Evolutionary conservation across 2,113 vertebrate genomes (phyloP).

Genomic region (Osmerus eperlanus): DNA sequence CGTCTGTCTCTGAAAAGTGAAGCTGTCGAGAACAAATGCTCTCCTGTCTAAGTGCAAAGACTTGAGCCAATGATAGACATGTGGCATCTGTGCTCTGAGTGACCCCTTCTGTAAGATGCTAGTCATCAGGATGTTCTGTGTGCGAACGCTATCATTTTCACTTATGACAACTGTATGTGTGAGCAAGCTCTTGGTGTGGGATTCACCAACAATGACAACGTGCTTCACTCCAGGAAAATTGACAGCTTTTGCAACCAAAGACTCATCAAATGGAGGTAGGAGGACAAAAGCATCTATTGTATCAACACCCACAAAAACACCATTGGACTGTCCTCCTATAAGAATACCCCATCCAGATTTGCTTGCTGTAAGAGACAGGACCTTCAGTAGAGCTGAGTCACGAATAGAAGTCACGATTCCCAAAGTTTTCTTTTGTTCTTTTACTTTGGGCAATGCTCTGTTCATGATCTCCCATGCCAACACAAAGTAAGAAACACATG

Average conservation of each 20-base stretch:
- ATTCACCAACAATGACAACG: slow-evolving; percentile 72
- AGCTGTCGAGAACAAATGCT: slow-evolving; percentile 41
- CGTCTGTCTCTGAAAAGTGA: slow-evolving; percentile 52
- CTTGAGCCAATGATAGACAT: slow-evolving; percentile 70
- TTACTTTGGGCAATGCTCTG: slow-evolving; percentile 61
- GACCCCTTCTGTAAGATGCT: slow-evolving; percentile 71
- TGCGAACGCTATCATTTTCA: slow-evolving; percentile 59
- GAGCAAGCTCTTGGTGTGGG: slow-evolving; percentile 32
- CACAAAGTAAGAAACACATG: slow-evolving; percentile 80
- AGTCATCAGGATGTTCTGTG: slow-evolving; percentile 62
- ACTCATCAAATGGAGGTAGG: slow-evolving; percentile 68
- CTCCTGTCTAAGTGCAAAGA: slow-evolving; percentile 62
- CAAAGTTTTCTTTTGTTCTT: slow-evolving; percentile 53
- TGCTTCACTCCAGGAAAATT: slow-evolving; percentile 56
- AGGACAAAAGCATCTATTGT: slow-evolving; percentile 69
- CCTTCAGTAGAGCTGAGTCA: slow-evolving; percentile 70
- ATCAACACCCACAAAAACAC: slow-evolving; percentile 37
- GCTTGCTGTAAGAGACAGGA: slow-evolving; percentile 67
- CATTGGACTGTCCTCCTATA: slow-evolving; percentile 49
- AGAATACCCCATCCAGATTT: slow-evolving; percentile 73
- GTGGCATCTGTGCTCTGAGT: slow-evolving; percentile 62
- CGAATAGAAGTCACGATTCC: slow-evolving; percentile 70
- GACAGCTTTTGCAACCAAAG: slow-evolving; percentile 49
- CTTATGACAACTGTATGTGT: slow-evolving; percentile 44
- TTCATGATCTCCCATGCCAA: slow-evolving; percentile 79